Evolutionary conservation across 1,140 invertebrate genomes (phyloP).

Genomic region (Halictus rubicundus): DNA sequence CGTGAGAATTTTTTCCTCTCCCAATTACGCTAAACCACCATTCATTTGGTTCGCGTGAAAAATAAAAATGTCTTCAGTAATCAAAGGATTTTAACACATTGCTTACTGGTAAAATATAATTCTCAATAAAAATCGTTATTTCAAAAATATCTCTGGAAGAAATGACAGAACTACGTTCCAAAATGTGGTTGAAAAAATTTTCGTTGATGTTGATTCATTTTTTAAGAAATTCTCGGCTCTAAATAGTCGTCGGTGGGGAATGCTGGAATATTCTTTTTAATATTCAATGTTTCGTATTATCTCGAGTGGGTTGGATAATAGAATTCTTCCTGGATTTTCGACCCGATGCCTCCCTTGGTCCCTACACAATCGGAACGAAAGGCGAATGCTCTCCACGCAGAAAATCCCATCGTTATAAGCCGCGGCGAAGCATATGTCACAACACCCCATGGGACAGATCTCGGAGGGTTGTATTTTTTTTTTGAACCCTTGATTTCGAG

Average conservation of each 20-base stretch:
- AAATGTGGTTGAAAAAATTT: no score
- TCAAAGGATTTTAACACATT: no score
- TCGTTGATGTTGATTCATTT: no score
- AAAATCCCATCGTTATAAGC: slow-evolving; percentile 43
- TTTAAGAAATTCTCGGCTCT: no score
- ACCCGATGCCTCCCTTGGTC: background rate
- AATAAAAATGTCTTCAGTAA: background rate
- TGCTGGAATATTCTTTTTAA: no score
- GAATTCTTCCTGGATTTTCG: background rate
- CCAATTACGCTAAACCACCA: no score
- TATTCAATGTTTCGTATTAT: background rate
- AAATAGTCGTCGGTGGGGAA: no score
- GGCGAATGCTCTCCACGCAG: slow-evolving; percentile 3
- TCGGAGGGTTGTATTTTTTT: slow-evolving; percentile 57
- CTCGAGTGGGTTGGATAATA: background rate
- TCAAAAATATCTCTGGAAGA: no score
- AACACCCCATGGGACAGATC: slow-evolving; percentile 46
- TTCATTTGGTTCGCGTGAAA: no score
- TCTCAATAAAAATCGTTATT: no score
- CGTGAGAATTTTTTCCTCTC: background rate
- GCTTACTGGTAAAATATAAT: no score
- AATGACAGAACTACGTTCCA: no score
- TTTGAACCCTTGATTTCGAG: slow-evolving; percentile 55
- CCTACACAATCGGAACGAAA: background rate
- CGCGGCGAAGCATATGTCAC: slow-evolving; percentile 58